Evolutionary conservation across 2,797 vertebrate species (phyloP), one percentile per base, ranked within the genome.

Genomic region (Uromys caudimaculatus): DNA sequence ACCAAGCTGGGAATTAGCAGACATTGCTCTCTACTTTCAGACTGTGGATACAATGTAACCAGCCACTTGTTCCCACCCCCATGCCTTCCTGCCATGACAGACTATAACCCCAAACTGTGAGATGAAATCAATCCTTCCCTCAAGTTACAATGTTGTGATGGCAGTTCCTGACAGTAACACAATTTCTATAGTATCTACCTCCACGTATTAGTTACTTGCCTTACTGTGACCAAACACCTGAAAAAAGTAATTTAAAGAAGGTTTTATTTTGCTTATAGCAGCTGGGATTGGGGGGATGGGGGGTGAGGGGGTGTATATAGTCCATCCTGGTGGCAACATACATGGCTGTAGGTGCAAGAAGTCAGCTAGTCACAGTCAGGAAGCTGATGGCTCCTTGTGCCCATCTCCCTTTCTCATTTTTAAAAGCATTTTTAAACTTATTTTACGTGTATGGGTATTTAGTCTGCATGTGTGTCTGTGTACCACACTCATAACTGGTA

Each of bases 271-370:
- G 23, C 44, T 67, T 47, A 13, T 6, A 41, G 41, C 3, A 17
- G 29, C 2, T 1, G 56, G 21, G 60, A 1, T 2, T 13, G 24
- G 58, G 2, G 56, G 21, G 60, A 0, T 1, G 23, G 24, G 58
- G 41, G 1, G 64, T 32, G n/a, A n/a, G n/a, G n/a, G n/a, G n/a
- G n/a, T n/a, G n/a, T n/a, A n/a, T n/a, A 64, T 17, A 47, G 11
- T 64, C 16, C 41, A 64, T 44, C 27, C 41, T 41, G 58, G 19
- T 21, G 32, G 41, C 6, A 4, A 14, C 41, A 62, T 32, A 5
- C 41, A 62, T 32, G 10, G 10, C 41, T 6, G 41, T 17, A 24
- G 62, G 19, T 16, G 8, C 17, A 67, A 69, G 62, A 86, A 52
- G 83, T 50, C 67, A 41, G 64, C 10, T 56, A 27, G n/a, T n/a